These are phyloP conservation scores for Ophioninae sp. DNA, from an alignment of 2,888 invertebrate species.

Conservation along the genomic window DNA sequence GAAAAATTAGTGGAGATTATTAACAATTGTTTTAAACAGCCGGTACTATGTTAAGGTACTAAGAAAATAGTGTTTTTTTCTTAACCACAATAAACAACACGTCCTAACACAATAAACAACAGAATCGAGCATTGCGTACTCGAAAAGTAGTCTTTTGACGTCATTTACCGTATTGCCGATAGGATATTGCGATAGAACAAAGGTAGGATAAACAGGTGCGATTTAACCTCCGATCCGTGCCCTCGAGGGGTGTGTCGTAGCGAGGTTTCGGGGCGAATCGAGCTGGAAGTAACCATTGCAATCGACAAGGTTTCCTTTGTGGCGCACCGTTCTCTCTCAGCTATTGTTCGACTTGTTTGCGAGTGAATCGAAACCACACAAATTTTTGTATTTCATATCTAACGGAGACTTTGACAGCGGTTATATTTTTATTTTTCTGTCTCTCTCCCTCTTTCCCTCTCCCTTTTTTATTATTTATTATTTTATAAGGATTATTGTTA, in stretches of 20 bases:
- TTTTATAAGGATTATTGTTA: too few relatives aligned
- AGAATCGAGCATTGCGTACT: background rate
- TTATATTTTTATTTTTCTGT: background rate
- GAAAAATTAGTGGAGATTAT: too few relatives aligned
- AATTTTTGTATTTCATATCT: constrained; percentile 10
- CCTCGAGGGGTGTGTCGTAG: constrained; percentile 15
- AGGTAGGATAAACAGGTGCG: constrained; percentile 33
- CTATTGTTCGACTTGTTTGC: background rate
- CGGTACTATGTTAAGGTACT: background rate
- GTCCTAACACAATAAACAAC: background rate
- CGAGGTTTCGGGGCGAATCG: constrained; percentile 3
- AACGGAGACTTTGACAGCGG: constrained; percentile 4
- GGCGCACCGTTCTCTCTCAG: background rate
- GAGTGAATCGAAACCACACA: background rate
- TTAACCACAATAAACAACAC: background rate
- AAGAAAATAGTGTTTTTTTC: background rate
- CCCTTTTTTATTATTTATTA: background rate
- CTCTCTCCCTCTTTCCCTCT: background rate
- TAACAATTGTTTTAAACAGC: too few relatives aligned
- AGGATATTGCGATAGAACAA: constrained; percentile 9
- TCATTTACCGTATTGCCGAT: constrained; percentile 33
- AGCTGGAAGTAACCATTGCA: constrained; percentile 15
- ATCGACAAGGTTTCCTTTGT: constrained; percentile 48
- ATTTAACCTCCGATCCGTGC: constrained; percentile 38
- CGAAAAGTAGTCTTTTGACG: constrained; percentile 34